A percentile compares a stretch with the other conserved stretches of the same genome.
Conservation (phyloP, 2,797 vertebrate species). For the Cryptoblepharus egeriae region DNA sequence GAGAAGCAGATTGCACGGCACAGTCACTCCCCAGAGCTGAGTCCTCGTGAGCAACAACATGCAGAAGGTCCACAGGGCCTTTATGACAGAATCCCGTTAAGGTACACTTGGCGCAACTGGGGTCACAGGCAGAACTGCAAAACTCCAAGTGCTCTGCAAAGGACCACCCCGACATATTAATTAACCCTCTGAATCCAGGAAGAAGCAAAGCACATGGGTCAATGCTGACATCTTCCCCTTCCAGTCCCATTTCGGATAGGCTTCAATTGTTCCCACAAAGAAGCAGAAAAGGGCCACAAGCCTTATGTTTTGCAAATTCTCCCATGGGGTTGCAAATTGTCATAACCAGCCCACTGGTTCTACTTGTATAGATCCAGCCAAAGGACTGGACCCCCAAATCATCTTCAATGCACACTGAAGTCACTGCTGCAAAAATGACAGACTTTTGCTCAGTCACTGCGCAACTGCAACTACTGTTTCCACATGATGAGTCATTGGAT, state of each 20-base stretch:
- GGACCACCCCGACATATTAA: neutral
- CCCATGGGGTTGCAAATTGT: neutral
- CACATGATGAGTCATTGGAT: neutral
- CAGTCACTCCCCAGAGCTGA: slow-evolving; percentile 55
- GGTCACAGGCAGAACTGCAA: neutral
- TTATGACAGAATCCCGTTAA: neutral
- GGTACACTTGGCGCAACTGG: neutral
- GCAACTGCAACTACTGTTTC: neutral
- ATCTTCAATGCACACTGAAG: no score
- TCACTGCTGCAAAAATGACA: no score
- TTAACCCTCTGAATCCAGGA: neutral
- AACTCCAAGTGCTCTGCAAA: neutral
- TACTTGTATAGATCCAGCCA: neutral
- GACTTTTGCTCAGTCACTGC: no score
- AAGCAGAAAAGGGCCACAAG: neutral
- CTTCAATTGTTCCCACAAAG: neutral
- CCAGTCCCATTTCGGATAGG: no score
- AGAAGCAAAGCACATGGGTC: neutral
- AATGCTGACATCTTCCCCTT: neutral
- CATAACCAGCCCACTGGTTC: neutral
- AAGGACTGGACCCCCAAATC: neutral
- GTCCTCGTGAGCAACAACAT: slow-evolving; percentile 50
- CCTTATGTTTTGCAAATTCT: neutral
- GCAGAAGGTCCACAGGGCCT: slow-evolving; percentile 61
- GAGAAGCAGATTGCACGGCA: slow-evolving; percentile 38